Percentiles rank a stretch among this genome's conserved stretches.
These are phyloP conservation scores for Phrynosoma platyrhinos DNA, from an alignment of 2,113 vertebrate genomes.

Conservation along the genomic window DNA sequence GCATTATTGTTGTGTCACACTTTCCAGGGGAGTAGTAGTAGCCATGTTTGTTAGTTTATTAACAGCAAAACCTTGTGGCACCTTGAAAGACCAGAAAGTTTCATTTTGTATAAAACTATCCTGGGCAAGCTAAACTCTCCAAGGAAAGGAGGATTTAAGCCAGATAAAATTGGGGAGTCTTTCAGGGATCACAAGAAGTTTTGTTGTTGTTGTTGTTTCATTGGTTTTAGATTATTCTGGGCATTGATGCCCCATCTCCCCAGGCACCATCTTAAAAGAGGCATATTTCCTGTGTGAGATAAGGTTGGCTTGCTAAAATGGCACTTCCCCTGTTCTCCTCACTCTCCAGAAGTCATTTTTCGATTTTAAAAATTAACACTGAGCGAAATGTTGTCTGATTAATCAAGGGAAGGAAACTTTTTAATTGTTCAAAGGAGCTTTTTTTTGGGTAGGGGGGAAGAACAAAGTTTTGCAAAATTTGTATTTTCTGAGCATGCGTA, in stretches of 20 bases:
- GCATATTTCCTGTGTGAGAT: neutral
- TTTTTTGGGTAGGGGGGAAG: neutral
- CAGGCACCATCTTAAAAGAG: neutral
- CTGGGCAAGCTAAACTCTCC: too few relatives aligned
- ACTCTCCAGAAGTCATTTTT: neutral
- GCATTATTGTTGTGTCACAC: too few relatives aligned
- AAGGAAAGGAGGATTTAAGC: too few relatives aligned
- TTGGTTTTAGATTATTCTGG: neutral
- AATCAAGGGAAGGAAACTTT: neutral
- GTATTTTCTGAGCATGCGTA: neutral
- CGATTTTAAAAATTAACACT: neutral
- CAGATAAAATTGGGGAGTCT: too few relatives aligned
- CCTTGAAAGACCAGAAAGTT: too few relatives aligned
- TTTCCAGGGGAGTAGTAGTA: too few relatives aligned
- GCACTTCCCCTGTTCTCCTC: neutral
- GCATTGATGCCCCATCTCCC: neutral
- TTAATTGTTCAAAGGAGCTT: neutral
- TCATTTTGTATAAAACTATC: too few relatives aligned
- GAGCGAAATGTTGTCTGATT: neutral
- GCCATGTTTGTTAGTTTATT: too few relatives aligned
- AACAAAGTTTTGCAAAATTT: neutral
- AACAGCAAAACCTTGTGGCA: too few relatives aligned
- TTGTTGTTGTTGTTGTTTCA: neutral
- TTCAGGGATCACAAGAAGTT: too few relatives aligned
- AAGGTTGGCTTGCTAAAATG: neutral